These are phyloP conservation scores for Corythaixoides concolor DNA, from an alignment of 2,113 vertebrate genomes.

Conservation along the genomic window DNA sequence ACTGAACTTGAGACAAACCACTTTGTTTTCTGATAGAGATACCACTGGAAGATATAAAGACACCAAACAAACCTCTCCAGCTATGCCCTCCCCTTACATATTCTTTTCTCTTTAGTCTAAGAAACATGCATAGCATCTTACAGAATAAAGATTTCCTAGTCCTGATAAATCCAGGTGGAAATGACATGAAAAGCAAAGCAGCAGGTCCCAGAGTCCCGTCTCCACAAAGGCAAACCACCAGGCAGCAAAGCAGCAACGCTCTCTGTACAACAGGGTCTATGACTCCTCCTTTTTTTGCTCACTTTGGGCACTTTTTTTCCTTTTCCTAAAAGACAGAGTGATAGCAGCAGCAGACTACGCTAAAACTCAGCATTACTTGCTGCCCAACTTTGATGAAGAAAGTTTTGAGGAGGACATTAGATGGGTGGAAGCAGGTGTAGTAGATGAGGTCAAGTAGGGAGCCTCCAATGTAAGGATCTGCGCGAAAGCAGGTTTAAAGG, in stretches of 20 bases:
- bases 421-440: background rate
- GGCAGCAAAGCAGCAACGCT: background rate
- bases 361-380: background rate
- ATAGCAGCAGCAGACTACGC: background rate
- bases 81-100: background rate
- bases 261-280: fast-evolving
- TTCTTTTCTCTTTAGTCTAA: background rate
- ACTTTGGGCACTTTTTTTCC: background rate
- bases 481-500: background rate
- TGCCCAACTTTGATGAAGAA: background rate
- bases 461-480: background rate
- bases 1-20: background rate
- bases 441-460: background rate
- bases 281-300: background rate
- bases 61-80: background rate
- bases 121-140: background rate
- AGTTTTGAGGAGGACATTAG: background rate
- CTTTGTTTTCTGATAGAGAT: background rate
- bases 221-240: no score
- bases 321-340: background rate
- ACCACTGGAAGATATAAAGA: background rate
- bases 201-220: background rate
- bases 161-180: background rate
- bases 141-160: background rate
- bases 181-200: background rate